Conservation (phyloP, 1,140 invertebrate genomes). For the Oscheius sp. region DNA sequence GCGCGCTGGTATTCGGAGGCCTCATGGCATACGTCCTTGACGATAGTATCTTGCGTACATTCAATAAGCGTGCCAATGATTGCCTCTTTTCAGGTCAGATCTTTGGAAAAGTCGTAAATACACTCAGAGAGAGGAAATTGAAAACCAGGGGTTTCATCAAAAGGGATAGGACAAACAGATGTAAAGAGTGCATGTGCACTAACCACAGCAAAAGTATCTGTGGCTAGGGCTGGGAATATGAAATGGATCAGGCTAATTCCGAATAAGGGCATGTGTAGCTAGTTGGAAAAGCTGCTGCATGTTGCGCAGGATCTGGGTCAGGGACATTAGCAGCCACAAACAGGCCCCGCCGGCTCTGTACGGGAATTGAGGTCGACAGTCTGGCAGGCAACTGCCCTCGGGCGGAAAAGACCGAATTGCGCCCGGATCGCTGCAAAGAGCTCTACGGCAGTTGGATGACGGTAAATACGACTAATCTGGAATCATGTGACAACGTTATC, state of each 20-base stretch:
- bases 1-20: no score
- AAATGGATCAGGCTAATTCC: not conserved
- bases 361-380: constrained; percentile 5
- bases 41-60: no score
- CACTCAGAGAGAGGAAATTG: no score
- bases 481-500: not conserved
- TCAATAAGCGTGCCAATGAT: no score
- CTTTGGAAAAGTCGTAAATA: no score
- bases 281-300: constrained; percentile 1
- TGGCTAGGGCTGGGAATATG: not conserved
- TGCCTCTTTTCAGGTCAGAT: no score
- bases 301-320: constrained; percentile 5
- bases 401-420: not conserved
- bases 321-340: constrained; percentile 9
- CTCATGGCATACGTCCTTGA: no score
- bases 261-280: not conserved
- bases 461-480: not conserved
- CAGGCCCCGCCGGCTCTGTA: not conserved
- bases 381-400: constrained; percentile 3
- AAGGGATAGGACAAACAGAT: no score
- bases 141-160: no score
- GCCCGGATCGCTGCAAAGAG: not conserved
- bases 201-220: no score
- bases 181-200: no score
- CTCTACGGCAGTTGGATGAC: no score